Percentiles rank a stretch among this genome's conserved stretches.
Evolutionary conservation across 2,113 vertebrate genomes (phyloP).

Genomic region (Ifrita kowaldi): DNA sequence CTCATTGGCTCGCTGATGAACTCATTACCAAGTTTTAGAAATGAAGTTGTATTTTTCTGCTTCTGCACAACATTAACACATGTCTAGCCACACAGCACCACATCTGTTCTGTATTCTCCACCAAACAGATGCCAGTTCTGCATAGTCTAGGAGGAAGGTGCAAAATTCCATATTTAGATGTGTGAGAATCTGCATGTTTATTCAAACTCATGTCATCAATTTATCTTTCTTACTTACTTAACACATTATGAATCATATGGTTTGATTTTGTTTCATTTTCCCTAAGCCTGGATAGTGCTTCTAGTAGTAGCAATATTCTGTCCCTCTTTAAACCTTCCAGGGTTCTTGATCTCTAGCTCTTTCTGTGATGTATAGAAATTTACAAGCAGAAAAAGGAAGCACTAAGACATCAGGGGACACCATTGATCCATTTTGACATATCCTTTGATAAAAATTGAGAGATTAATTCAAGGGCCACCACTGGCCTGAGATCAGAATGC

Average conservation of each 20-base stretch:
- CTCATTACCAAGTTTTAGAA: not conserved
- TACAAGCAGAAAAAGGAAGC: not conserved
- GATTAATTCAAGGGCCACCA: not conserved
- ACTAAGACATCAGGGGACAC: not conserved
- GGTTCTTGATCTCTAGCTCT: not conserved
- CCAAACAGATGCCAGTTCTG: not conserved
- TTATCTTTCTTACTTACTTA: not conserved
- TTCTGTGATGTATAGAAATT: not conserved
- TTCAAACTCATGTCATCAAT: not conserved
- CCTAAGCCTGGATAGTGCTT: not conserved
- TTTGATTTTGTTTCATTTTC: not conserved
- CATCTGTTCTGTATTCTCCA: not conserved
- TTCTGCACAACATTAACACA: not conserved
- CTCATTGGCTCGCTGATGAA: not conserved
- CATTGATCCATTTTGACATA: not conserved
- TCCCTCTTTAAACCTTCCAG: not conserved
- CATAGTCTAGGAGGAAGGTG: not conserved
- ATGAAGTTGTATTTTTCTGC: not conserved
- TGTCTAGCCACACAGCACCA: not conserved
- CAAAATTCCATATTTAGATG: not conserved
- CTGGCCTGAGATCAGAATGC: not conserved
- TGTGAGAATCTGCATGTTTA: not conserved
- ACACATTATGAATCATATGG: not conserved
- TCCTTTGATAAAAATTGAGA: not conserved
- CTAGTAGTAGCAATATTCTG: not conserved